Evolutionary conservation across 1,140 invertebrate genomes (phyloP).

Genomic region (Conus ventricosus): DNA sequence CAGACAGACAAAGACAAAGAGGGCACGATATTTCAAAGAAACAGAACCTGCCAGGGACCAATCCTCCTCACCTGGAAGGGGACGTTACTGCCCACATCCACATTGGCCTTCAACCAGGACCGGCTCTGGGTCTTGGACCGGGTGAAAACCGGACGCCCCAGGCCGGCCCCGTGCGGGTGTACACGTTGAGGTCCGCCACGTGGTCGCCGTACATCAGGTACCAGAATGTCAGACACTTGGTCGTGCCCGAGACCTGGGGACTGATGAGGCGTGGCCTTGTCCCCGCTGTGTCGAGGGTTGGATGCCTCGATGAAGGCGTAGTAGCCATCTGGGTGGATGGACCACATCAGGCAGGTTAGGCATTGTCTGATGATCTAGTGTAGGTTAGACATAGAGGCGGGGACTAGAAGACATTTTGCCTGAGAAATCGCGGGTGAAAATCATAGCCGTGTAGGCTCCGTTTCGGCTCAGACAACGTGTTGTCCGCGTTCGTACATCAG

Average conservation of each 20-base stretch:
- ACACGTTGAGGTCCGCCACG: slow-evolving; percentile 55
- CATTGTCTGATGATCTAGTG: too few species aligned
- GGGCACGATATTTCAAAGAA: not conserved
- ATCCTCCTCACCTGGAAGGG: slow-evolving; percentile 30
- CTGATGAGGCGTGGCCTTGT: slow-evolving; percentile 56
- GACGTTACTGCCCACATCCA: slow-evolving; percentile 49
- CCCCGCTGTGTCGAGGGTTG: slow-evolving; percentile 30
- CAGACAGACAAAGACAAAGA: not conserved
- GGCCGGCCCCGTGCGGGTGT: slow-evolving; percentile 39
- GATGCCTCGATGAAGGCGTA: slow-evolving; percentile 61
- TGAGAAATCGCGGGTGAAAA: too few species aligned
- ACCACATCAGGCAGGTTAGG: too few species aligned
- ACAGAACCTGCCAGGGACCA: slow-evolving; percentile 6
- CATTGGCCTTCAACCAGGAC: slow-evolving; percentile 56
- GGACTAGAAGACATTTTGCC: too few species aligned
- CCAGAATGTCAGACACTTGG: slow-evolving; percentile 65
- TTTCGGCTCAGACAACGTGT: too few species aligned
- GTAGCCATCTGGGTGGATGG: slow-evolving; percentile 39
- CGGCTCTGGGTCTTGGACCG: slow-evolving; percentile 57
- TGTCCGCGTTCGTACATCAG: too few species aligned
- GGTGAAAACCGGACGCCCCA: slow-evolving; percentile 59
- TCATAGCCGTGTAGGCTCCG: too few species aligned
- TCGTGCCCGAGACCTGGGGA: slow-evolving; percentile 41
- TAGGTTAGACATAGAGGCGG: too few species aligned
- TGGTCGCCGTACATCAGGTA: slow-evolving; percentile 66